Conservation (phyloP, 1,140 invertebrate genomes). For the Hyphantria cunea region DNA sequence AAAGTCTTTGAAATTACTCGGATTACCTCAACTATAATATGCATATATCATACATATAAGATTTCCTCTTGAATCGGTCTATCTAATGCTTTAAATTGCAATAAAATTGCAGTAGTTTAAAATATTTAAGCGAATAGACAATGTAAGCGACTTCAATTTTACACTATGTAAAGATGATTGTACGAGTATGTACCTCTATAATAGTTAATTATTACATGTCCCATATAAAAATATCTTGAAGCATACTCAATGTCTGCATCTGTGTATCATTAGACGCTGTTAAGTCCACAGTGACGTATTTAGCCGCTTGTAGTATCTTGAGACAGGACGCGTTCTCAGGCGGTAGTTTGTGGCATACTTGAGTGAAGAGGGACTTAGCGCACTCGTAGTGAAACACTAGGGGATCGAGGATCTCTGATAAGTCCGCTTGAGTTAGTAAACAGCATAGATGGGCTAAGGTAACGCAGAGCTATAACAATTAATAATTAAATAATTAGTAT, state of each 20-base stretch:
- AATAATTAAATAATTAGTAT: neutral
- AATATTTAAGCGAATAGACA: no score
- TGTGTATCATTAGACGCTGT: conserved; percentile 56
- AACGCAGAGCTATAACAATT: conserved; percentile 71
- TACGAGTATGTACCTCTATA: no score
- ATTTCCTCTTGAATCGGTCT: no score
- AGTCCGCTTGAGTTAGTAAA: conserved; percentile 59
- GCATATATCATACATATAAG: no score
- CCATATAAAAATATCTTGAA: conserved; percentile 79
- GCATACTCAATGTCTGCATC: conserved; percentile 61
- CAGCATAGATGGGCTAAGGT: conserved; percentile 74
- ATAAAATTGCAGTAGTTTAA: no score
- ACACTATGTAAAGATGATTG: no score
- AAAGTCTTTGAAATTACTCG: no score
- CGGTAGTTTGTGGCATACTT: conserved; percentile 65
- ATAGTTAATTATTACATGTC: no score
- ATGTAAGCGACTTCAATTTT: no score
- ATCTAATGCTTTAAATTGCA: no score
- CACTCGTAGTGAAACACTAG: conserved; percentile 70
- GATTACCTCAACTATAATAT: no score
- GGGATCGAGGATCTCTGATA: conserved; percentile 70
- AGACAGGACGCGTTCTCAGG: conserved; percentile 72
- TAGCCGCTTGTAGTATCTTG: conserved; percentile 72
- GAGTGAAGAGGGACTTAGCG: conserved; percentile 62
- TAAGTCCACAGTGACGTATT: conserved; percentile 74